A percentile compares a stretch with the other conserved stretches of the same genome.
phyloP scores from a whole-genome alignment of 2,888 invertebrate genomes.

The Drosophila pseudotalamancana region DNA sequence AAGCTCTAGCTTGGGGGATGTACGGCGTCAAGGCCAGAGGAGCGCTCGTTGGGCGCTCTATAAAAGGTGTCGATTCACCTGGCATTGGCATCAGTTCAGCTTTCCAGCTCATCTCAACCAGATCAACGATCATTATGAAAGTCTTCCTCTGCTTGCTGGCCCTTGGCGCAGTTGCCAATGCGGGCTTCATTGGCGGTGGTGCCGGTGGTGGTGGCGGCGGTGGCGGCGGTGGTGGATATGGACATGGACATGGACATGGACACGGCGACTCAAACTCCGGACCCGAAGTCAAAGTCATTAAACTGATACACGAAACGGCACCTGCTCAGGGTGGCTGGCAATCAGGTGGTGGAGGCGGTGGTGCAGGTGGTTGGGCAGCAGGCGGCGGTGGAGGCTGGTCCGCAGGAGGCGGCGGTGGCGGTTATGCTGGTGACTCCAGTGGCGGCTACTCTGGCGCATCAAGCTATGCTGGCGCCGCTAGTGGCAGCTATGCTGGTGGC shows the following conservation, averaged over 20 bases:
- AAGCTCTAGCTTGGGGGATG: slow-evolving; percentile 17
- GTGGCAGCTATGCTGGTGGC: slow-evolving; percentile 25
- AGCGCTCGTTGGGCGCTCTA: slow-evolving; percentile 40
- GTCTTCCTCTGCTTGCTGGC: slow-evolving; percentile 66
- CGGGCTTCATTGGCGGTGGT: slow-evolving; percentile 64
- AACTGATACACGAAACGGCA: slow-evolving; percentile 64
- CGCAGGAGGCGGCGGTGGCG: slow-evolving; percentile 20
- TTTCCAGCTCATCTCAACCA: slow-evolving; percentile 50
- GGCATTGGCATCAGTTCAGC: slow-evolving; percentile 60
- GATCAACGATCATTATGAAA: slow-evolving; percentile 61
- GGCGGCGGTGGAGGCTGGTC: slow-evolving; percentile 32
- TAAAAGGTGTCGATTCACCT: slow-evolving; percentile 56
- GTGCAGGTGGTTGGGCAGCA: slow-evolving; percentile 33
- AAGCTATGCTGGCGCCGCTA: slow-evolving; percentile 6
- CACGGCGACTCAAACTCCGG: slow-evolving; percentile 39
- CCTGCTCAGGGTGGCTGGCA: slow-evolving; percentile 44
- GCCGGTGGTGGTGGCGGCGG: slow-evolving; percentile 30
- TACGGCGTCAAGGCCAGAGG: slow-evolving; percentile 52
- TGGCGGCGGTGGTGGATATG: slow-evolving; percentile 31
- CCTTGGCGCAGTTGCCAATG: slow-evolving; percentile 56
- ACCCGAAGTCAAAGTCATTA: slow-evolving; percentile 54
- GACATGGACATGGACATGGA: slow-evolving; percentile 24
- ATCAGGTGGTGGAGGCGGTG: slow-evolving; percentile 50
- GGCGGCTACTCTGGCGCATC: slow-evolving; percentile 11
- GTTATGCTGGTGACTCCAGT: slow-evolving; percentile 16